phyloP scores from a whole-genome alignment of 2,888 invertebrate species.

The Margaritifera margaritifera region DNA sequence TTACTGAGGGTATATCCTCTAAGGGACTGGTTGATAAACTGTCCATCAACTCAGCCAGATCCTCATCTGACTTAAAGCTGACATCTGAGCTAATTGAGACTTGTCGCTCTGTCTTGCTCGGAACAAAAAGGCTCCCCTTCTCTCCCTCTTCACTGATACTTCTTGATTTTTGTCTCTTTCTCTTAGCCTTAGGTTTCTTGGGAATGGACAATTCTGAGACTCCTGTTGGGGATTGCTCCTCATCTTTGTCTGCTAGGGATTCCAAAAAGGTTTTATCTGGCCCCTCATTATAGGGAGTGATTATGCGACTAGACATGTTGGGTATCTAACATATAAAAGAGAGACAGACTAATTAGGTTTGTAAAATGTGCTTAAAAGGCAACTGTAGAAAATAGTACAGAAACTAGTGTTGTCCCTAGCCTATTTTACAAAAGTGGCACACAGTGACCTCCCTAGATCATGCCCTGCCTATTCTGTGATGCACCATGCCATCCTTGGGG shows the following conservation, averaged over 20 bases:
- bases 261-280: conserved; percentile 58
- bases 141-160: conserved; percentile 49
- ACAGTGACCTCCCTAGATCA: too few species aligned
- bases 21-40: conserved; percentile 12
- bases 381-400: conserved; percentile 1
- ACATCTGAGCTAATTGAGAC: conserved; percentile 57
- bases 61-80: conserved; percentile 52
- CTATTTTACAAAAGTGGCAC: too few species aligned
- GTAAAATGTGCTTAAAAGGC: conserved; percentile 1
- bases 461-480: too few species aligned
- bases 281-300: conserved; percentile 65
- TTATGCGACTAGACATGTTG: conserved; percentile 61
- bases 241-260: conserved; percentile 40
- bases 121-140: conserved; percentile 1
- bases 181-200: conserved; percentile 50
- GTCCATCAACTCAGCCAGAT: conserved; percentile 16
- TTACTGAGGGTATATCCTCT: background rate
- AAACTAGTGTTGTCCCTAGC: too few species aligned
- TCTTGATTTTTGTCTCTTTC: conserved; percentile 49
- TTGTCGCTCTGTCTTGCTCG: conserved; percentile 37
- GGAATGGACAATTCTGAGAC: conserved; percentile 14
- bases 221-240: conserved; percentile 12
- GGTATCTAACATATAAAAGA: conserved; percentile 49
- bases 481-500: too few species aligned
- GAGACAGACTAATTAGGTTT: background rate